Evolutionary conservation across 92 coral and sea anemone genomes (phyloP), one percentile per base, ranked within the genome.

Genomic region (Porites lobata): DNA sequence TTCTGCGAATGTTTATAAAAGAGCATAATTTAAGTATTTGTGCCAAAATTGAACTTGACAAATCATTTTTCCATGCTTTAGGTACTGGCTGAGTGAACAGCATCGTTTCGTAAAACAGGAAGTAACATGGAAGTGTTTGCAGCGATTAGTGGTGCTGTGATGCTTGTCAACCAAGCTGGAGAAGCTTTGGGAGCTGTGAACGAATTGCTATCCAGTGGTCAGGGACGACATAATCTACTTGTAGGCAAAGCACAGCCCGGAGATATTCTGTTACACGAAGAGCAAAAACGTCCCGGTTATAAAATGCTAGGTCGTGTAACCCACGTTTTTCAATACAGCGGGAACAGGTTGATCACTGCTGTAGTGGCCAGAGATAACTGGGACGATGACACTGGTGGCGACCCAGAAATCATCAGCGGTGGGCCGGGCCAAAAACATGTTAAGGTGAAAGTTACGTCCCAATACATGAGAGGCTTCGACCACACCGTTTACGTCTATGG

Each of bases 401-500:
- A 56, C 8, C 61, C 61, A 56, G 61, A 56, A 56, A 56, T 56
- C 61, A 56, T 56, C 61, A 56, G 61, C 61, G 61, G 61, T 1
- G 61, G 61, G 61, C 61, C 61, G 9, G 61, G 61, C 13, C 9
- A 56, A 56, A 56, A 56, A 56, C 61, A 56, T 13, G 61, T 56
- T 13, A 56, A 56, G 61, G 61, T 56, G 8, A 65, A 65, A 21
- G 69, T 65, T 65, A 65, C 22, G n/a, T 65, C 69, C 13, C n/a
- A 19, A 65, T 65, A 14, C n/a, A 19, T 15, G 22, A 65, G 69
- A 1, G 69, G 69, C 69, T 65, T 65, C 69, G n/a, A 65, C 69
- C 69, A 65, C 22, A 65, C 9, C n/a, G 69, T 65, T 65, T 65
- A 65, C 69, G 69, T 65, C 69, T 65, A 65, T 65, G n/a, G 69